Base-by-base conservation (phyloP, 2,888 invertebrate genomes). In the Oxycera nigricornis region DNA sequence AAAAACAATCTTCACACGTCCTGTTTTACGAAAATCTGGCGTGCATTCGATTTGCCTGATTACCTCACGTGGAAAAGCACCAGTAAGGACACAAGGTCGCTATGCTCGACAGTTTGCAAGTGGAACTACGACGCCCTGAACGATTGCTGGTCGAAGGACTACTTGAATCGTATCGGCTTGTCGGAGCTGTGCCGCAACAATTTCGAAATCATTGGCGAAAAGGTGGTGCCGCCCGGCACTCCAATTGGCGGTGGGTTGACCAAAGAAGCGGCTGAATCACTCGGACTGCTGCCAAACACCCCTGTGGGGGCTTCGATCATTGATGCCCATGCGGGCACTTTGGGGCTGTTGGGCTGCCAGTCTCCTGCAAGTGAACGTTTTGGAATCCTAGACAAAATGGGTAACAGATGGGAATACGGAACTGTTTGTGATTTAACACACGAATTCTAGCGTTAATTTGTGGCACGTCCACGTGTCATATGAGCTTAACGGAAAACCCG, bases 391-490 rank as follows among this genome's bases (percentile, higher is more conserved):
- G 86, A 86, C 0, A 86, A 88, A 85, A 82, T 90, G 79, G 86
- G 89, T 89, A 41, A n/a, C 1, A n/a, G n/a, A n/a, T n/a, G n/a
- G 2, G 1, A 11, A 4, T 1, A 41, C 26, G 24, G n/a, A 24
- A 20, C 11, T 20, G 1, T 17, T 26, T 68, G 28, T 30, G 68
- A 24, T 30, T 61, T 62, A 68, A 28, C 30, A 65, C 31, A 50
- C 17, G 30, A 28, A 76, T 55, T 73, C 2, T 26, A 81, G 84
- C 82, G 0, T 72, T 97, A 68, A 96, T 97, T 80, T 94, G 95
- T 86, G 98, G 98, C 0, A 98, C 98, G 3, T 98, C 97, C 0
- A 94, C 96, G 0, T 98, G 98, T 81, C 97, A 97, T 81, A 96
- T 98, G 96, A 92, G 93, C 79, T 90, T 96, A 11, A 92, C 91